Conservation (phyloP, 1,140 invertebrate species). For the Caenorhabditis brenneri region DNA sequence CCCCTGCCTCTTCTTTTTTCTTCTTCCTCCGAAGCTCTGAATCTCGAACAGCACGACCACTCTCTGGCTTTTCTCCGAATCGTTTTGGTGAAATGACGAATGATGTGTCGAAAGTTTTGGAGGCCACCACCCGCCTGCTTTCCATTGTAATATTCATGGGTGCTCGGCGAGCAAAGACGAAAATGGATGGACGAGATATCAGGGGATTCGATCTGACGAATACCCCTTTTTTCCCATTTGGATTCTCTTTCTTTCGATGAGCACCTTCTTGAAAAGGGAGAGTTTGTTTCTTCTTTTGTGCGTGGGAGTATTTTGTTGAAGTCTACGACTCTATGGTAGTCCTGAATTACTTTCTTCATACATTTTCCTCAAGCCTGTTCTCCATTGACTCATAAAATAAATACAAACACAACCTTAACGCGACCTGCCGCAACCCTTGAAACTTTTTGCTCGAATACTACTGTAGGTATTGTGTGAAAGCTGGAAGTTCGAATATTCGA, state of each 20-base stretch:
- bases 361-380: too few species aligned
- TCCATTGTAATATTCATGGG: conserved; percentile 40
- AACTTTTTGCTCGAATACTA: too few species aligned
- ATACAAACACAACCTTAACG: too few species aligned
- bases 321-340: neutral
- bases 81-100: conserved; percentile 40
- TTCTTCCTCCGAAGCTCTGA: neutral
- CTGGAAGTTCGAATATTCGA: too few species aligned
- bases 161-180: conserved; percentile 17
- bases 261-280: neutral
- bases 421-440: too few species aligned
- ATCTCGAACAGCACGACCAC: neutral
- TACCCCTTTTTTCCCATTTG: conserved; percentile 10
- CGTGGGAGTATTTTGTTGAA: neutral
- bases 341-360: too few species aligned
- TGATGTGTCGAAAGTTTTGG: conserved; percentile 38
- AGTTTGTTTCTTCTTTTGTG: neutral
- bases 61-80: neutral
- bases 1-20: neutral
- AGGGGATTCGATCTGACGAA: conserved; percentile 39
- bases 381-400: too few species aligned
- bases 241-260: neutral
- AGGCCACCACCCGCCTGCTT: neutral
- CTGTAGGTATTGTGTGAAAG: too few species aligned
- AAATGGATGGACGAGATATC: conserved; percentile 40